These are phyloP conservation scores for Tamandua tetradactyla DNA, from an alignment of 2,797 vertebrate genomes.

Conservation along the genomic window DNA sequence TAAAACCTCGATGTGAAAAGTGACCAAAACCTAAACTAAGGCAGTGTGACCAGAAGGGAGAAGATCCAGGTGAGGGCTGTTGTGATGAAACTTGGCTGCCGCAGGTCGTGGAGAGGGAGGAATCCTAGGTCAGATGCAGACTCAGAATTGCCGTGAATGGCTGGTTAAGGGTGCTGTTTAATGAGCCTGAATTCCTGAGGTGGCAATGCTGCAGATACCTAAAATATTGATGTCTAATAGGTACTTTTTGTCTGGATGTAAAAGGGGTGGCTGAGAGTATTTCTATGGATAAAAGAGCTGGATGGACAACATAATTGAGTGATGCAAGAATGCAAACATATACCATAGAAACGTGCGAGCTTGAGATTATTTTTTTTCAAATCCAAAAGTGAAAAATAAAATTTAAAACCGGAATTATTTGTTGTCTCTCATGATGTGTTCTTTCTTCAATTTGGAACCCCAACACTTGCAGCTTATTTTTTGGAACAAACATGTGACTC, in stretches of 20 bases:
- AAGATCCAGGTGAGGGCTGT: not conserved
- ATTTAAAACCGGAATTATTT: not conserved
- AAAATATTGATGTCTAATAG: not conserved
- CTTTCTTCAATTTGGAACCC: conserved; percentile 5
- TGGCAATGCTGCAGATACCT: not conserved
- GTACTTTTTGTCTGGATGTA: not conserved
- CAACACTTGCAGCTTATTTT: not conserved
- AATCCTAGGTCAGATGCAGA: not conserved
- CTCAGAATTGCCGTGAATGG: not conserved
- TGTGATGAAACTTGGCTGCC: not conserved
- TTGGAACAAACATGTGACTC: not conserved
- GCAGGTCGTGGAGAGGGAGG: not conserved
- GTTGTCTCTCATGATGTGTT: conserved; percentile 11
- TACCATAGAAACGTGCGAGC: not conserved
- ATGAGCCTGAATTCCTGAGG: not conserved
- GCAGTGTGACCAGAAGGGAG: not conserved
- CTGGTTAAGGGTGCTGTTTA: not conserved
- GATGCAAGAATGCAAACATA: not conserved
- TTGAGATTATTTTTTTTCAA: not conserved
- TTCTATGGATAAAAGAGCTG: not conserved
- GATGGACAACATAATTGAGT: not conserved
- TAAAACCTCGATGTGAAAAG: not conserved
- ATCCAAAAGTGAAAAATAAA: not conserved
- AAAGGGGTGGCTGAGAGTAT: not conserved
- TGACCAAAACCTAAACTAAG: not conserved